A percentile compares a stretch with the other conserved stretches of the same genome.
phyloP scores from a whole-genome alignment of 2,113 vertebrate species.

The Probosciger aterrimus region DNA sequence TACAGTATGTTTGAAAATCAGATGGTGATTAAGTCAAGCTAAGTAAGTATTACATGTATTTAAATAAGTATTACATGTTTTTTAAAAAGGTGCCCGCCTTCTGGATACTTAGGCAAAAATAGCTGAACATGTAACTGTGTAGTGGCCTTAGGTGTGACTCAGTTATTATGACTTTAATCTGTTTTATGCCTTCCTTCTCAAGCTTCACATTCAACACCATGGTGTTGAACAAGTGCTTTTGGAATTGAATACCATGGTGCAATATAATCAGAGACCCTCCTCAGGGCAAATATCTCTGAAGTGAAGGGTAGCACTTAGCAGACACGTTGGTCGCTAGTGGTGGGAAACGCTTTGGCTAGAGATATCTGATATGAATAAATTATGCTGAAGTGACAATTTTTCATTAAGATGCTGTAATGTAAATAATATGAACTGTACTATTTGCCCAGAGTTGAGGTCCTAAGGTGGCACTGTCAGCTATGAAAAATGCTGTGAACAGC shows the following conservation, averaged over 20 bases:
- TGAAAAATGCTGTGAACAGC: background rate
- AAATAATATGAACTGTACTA: background rate
- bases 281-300: background rate
- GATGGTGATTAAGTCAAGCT: background rate
- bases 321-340: accelerated
- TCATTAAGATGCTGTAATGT: background rate
- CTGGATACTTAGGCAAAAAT: background rate
- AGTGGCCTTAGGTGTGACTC: background rate
- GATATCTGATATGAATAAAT: background rate
- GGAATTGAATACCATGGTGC: background rate
- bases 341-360: background rate
- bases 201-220: background rate
- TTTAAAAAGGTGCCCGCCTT: background rate
- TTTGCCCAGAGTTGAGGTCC: background rate
- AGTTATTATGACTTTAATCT: background rate
- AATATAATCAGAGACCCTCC: background rate
- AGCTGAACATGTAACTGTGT: background rate
- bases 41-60: background rate
- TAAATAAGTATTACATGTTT: background rate
- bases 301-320: background rate
- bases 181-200: background rate
- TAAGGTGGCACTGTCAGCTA: background rate
- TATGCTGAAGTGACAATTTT: background rate
- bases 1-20: background rate
- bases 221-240: background rate